phyloP scores from a whole-genome alignment of 1,140 invertebrate genomes.

The Liolophura sinensis region DNA sequence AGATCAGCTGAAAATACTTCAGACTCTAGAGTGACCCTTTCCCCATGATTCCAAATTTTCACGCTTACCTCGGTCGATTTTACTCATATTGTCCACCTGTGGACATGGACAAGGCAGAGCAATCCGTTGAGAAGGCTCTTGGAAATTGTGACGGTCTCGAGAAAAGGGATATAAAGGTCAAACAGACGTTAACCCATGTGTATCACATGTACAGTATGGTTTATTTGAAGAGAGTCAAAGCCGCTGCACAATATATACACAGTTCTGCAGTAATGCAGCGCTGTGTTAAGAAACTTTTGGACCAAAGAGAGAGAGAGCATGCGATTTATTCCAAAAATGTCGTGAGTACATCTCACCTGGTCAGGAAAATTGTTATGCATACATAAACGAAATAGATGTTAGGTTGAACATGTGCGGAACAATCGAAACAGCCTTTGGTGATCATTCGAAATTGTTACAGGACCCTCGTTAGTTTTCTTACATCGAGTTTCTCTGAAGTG shows the following conservation, averaged over 20 bases:
- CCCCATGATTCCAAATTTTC: conserved; percentile 24
- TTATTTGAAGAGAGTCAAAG: conserved; percentile 16
- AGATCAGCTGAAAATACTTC: conserved; percentile 18
- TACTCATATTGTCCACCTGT: conserved; percentile 26
- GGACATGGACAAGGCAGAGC: conserved; percentile 21
- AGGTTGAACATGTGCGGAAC: conserved; percentile 26
- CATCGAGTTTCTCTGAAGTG: conserved; percentile 15
- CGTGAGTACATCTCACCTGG: conserved; percentile 17
- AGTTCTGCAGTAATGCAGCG: not conserved
- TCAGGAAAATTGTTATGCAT: conserved; percentile 22
- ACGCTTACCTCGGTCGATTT: conserved; percentile 26
- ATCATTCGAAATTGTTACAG: no score
- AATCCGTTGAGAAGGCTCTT: conserved; percentile 22
- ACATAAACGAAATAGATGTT: conserved; percentile 21
- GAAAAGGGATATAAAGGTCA: conserved; percentile 12
- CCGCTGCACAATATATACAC: conserved; percentile 9
- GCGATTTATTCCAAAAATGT: conserved; percentile 20
- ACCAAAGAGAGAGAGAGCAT: conserved; percentile 13
- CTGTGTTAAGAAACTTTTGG: conserved; percentile 12
- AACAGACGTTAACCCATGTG: conserved; percentile 22
- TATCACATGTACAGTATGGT: conserved; percentile 30
- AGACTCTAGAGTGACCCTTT: conserved; percentile 24
- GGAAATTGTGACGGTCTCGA: conserved; percentile 13
- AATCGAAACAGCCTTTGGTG: conserved; percentile 14
- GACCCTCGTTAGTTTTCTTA: conserved; percentile 11